Evolutionary conservation across 2,113 vertebrate species (phyloP).

Genomic region (Petaurus breviceps): DNA sequence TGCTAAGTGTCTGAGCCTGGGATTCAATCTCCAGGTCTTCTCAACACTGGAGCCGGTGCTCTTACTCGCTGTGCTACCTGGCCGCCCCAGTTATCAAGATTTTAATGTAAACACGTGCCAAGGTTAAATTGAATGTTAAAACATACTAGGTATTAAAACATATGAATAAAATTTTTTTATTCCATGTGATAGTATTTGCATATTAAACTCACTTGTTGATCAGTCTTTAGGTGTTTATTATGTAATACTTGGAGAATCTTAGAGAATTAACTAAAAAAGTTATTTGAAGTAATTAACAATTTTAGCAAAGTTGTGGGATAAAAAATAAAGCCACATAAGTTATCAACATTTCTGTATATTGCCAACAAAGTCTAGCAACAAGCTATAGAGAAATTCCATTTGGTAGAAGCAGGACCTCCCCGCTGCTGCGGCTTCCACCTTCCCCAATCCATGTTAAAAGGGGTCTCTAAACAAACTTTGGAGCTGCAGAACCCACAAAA

Average conservation of each 20-base stretch:
- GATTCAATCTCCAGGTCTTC: too few species aligned
- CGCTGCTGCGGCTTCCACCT: too few species aligned
- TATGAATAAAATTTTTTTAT: neutral
- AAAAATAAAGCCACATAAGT: neutral
- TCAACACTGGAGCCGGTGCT: too few species aligned
- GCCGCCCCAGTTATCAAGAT: constrained; percentile 22
- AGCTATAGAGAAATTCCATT: neutral
- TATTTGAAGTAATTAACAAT: neutral
- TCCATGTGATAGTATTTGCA: neutral
- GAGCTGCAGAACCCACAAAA: too few species aligned
- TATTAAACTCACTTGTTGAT: neutral
- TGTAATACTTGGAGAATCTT: neutral
- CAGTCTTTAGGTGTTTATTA: neutral
- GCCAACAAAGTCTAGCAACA: neutral
- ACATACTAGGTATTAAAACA: neutral
- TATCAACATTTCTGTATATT: neutral
- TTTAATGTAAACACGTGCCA: constrained; percentile 13
- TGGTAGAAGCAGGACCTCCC: neutral
- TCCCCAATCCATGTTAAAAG: too few species aligned
- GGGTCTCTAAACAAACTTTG: too few species aligned
- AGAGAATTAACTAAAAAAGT: neutral
- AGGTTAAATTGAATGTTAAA: neutral
- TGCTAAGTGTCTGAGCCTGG: too few species aligned
- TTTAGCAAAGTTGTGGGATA: neutral
- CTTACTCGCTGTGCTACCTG: too few species aligned